phyloP scores from a whole-genome alignment of 1,140 invertebrate genomes.

The Ylistrum balloti region DNA sequence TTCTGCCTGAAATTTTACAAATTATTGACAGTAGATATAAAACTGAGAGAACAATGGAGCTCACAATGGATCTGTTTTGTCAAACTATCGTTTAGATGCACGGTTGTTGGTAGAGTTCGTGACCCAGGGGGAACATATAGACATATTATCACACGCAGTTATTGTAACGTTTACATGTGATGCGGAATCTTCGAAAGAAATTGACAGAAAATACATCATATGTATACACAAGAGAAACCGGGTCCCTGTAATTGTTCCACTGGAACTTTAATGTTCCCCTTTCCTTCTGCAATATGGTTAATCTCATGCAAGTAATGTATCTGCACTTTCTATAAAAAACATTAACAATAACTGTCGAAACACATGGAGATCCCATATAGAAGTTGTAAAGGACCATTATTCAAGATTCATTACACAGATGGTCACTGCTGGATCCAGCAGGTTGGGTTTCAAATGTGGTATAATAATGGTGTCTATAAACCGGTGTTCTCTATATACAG shows the following conservation, averaged over 20 bases:
- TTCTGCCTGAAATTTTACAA: neutral
- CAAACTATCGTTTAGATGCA: neutral
- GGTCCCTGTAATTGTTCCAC: slow-evolving; percentile 16
- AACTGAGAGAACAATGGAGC: neutral
- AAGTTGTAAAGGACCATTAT: no score
- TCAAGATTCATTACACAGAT: no score
- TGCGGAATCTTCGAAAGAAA: slow-evolving; percentile 12
- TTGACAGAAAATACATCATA: slow-evolving; percentile 16
- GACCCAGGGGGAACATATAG: slow-evolving; percentile 12
- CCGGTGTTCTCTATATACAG: no score
- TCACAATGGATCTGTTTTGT: neutral
- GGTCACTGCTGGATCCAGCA: no score
- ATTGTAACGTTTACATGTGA: slow-evolving; percentile 28
- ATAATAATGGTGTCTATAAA: no score
- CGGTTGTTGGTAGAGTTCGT: neutral
- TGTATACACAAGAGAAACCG: slow-evolving; percentile 4
- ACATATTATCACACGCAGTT: slow-evolving; percentile 10
- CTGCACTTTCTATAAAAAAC: neutral
- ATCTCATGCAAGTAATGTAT: neutral
- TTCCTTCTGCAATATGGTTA: neutral
- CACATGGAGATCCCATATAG: no score
- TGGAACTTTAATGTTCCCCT: neutral
- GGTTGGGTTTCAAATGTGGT: no score
- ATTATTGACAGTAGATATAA: slow-evolving; percentile 40
- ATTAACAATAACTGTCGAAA: no score